Conservation (phyloP, 1,140 invertebrate genomes). For the Helicoverpa armigera region DNA sequence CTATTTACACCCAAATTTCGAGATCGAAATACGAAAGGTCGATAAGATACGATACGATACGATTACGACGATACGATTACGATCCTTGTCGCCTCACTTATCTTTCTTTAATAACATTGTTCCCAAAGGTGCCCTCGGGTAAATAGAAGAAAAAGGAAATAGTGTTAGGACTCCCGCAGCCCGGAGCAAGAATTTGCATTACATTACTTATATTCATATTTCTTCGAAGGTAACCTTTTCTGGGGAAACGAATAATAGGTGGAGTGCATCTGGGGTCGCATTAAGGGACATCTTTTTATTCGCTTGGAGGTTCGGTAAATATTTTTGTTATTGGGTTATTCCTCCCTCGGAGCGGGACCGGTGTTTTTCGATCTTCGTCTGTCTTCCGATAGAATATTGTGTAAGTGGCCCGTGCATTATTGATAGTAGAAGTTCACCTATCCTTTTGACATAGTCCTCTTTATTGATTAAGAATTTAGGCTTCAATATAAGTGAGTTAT, state of each 20-base stretch:
- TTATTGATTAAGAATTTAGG: slow-evolving; percentile 27
- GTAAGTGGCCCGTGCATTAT: slow-evolving; percentile 65
- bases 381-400: slow-evolving; percentile 63
- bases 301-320: slow-evolving; percentile 79
- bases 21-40: slow-evolving; percentile 50
- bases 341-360: slow-evolving; percentile 48
- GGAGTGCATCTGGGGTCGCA: slow-evolving; percentile 78
- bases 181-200: slow-evolving; percentile 79
- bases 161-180: slow-evolving; percentile 61
- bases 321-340: slow-evolving; percentile 79
- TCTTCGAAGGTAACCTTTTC: slow-evolving; percentile 71
- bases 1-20: slow-evolving; percentile 40
- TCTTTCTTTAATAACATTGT: slow-evolving; percentile 74
- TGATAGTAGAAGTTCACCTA: slow-evolving; percentile 52
- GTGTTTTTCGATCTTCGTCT: slow-evolving; percentile 58
- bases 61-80: no score
- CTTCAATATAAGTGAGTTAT: neutral
- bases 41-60: no score
- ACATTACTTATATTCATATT: slow-evolving; percentile 72
- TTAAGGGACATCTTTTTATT: slow-evolving; percentile 85
- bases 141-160: slow-evolving; percentile 65
- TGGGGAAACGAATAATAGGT: slow-evolving; percentile 81
- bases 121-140: slow-evolving; percentile 69
- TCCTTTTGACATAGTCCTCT: slow-evolving; percentile 32
- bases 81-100: slow-evolving; percentile 63